Conservation (phyloP, 2,797 vertebrate genomes). For the Amblyopsis hoosieri region DNA sequence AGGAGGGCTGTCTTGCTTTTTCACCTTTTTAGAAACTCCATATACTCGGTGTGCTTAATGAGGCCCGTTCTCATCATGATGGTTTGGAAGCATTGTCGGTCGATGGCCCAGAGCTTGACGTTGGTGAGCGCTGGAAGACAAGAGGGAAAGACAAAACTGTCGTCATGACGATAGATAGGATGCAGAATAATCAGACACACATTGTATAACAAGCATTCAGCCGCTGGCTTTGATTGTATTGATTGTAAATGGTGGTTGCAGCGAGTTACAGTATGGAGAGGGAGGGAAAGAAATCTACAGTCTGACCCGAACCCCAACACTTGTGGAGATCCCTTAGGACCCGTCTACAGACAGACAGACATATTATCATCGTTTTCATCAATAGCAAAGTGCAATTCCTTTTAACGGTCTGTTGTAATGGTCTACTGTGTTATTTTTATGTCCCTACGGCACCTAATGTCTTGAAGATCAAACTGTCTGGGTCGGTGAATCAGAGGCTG, state of each 20-base stretch:
- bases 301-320: constrained; percentile 38
- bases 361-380: constrained; percentile 14
- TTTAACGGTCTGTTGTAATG: too few species aligned
- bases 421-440: too few species aligned
- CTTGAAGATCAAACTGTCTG: neutral
- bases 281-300: constrained; percentile 26
- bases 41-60: constrained; percentile 81
- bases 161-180: constrained; percentile 16
- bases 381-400: too few species aligned
- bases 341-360: constrained; percentile 17
- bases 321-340: constrained; percentile 25
- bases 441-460: neutral
- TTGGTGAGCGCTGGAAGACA: constrained; percentile 69
- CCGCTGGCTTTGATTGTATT: too few species aligned
- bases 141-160: constrained; percentile 36
- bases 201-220: neutral
- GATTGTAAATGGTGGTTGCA: neutral
- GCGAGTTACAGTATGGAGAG: constrained; percentile 15
- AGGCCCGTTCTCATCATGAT: constrained; percentile 85
- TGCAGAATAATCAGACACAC: too few species aligned
- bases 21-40: constrained; percentile 82
- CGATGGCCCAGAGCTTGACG: constrained; percentile 83
- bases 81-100: constrained; percentile 82
- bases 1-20: constrained; percentile 2
- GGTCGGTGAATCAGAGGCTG: constrained; percentile 11